Evolutionary conservation across 1,140 invertebrate species (phyloP).

Genomic region (Monochamus saltuarius): DNA sequence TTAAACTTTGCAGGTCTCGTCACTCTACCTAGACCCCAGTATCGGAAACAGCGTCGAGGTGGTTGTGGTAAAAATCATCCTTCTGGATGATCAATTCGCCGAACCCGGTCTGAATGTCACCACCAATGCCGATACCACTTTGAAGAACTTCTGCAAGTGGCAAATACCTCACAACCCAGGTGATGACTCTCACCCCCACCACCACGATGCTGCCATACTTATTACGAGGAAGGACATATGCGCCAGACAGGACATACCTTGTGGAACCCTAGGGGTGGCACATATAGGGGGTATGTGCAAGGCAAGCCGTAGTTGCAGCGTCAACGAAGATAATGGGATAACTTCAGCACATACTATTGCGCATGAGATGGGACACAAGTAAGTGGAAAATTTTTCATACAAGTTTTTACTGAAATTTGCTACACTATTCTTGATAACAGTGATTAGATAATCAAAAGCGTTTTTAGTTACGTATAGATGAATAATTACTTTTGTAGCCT

Average conservation of each 20-base stretch:
- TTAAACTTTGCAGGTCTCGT: slow-evolving; percentile 64
- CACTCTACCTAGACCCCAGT: slow-evolving; percentile 81
- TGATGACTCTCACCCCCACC: slow-evolving; percentile 79
- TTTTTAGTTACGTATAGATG: too few species aligned
- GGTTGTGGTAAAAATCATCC: slow-evolving; percentile 79
- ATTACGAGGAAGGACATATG: slow-evolving; percentile 89
- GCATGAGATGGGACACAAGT: slow-evolving; percentile 93
- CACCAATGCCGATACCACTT: slow-evolving; percentile 78
- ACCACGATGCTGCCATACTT: slow-evolving; percentile 91
- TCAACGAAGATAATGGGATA: slow-evolving; percentile 91
- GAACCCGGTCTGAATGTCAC: slow-evolving; percentile 74
- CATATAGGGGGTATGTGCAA: slow-evolving; percentile 91
- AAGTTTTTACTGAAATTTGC: too few species aligned
- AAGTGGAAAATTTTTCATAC: slow-evolving; percentile 51
- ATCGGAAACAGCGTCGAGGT: slow-evolving; percentile 90
- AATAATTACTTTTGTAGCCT: too few species aligned
- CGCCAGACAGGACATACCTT: slow-evolving; percentile 71
- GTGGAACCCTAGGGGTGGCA: slow-evolving; percentile 83
- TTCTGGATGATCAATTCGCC: slow-evolving; percentile 68
- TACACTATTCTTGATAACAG: too few species aligned
- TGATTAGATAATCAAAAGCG: too few species aligned
- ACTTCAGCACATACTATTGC: slow-evolving; percentile 90
- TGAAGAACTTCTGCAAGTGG: slow-evolving; percentile 86
- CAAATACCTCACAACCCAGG: slow-evolving; percentile 76
- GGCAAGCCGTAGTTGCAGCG: slow-evolving; percentile 81